phyloP scores from a whole-genome alignment of 2,888 invertebrate genomes.

The Drosophila bunnanda region DNA sequence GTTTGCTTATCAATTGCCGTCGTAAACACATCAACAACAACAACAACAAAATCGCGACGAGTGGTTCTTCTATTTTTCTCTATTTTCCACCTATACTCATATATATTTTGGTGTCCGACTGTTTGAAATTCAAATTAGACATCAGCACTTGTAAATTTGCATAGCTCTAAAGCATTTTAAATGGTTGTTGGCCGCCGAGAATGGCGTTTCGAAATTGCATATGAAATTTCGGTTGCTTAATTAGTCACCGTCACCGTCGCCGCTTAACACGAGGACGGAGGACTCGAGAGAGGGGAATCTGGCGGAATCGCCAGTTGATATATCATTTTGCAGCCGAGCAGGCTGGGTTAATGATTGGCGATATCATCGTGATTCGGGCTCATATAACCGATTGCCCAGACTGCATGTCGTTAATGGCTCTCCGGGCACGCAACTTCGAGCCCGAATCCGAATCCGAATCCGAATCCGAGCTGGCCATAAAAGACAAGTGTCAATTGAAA shows the following conservation, averaged over 20 bases:
- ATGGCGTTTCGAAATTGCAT: constrained; percentile 63
- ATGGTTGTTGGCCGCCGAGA: constrained; percentile 54
- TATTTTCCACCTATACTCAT: constrained; percentile 12
- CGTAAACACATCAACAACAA: constrained; percentile 31
- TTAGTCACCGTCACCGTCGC: constrained; percentile 52
- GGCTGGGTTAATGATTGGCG: constrained; percentile 60
- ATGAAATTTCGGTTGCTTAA: constrained; percentile 64
- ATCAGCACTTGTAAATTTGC: constrained; percentile 77
- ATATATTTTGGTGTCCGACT: constrained; percentile 18
- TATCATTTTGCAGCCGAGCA: constrained; percentile 29
- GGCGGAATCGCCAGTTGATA: constrained; percentile 29
- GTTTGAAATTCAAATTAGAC: constrained; percentile 79
- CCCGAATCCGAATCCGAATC: background rate
- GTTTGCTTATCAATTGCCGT: constrained; percentile 69
- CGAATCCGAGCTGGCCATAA: constrained; percentile 29
- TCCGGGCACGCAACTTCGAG: constrained; percentile 28
- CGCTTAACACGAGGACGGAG: constrained; percentile 12
- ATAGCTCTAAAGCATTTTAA: constrained; percentile 63
- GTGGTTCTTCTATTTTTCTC: constrained; percentile 19
- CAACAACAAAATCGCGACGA: constrained; percentile 5
- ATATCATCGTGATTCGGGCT: constrained; percentile 37
- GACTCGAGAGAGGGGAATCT: constrained; percentile 9
- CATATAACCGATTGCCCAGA: constrained; percentile 39
- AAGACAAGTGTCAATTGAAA: constrained; percentile 65
- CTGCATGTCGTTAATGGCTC: constrained; percentile 47